Evolutionary conservation across 2,888 invertebrate genomes (phyloP).

Genomic region (Noctua janthe): DNA sequence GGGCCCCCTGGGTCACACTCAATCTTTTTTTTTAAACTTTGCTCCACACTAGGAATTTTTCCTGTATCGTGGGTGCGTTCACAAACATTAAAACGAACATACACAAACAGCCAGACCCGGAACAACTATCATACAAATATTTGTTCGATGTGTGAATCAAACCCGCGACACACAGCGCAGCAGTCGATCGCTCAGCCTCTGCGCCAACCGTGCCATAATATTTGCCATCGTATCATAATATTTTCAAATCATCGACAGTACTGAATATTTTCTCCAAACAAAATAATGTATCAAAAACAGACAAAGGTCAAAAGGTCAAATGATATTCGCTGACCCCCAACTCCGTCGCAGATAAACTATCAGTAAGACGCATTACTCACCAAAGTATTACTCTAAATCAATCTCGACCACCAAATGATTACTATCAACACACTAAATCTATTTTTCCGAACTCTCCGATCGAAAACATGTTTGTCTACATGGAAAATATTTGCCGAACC

Average conservation of each 20-base stretch:
- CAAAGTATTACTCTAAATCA: conserved; percentile 62
- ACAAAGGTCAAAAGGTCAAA: conserved; percentile 16
- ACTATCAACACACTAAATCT: conserved; percentile 64
- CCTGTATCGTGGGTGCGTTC: too few relatives aligned
- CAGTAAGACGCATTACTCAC: conserved; percentile 46
- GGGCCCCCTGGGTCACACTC: neutral
- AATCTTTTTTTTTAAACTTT: too few relatives aligned
- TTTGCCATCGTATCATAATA: too few relatives aligned
- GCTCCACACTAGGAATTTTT: too few relatives aligned
- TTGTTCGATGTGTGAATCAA: too few relatives aligned
- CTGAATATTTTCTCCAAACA: neutral
- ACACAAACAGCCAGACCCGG: too few relatives aligned
- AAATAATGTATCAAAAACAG: conserved; percentile 2
- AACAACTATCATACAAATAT: too few relatives aligned
- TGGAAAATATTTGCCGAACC: conserved; percentile 42
- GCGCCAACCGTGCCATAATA: too few relatives aligned
- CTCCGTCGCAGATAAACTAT: conserved; percentile 39
- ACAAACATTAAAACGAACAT: too few relatives aligned
- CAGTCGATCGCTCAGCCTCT: too few relatives aligned
- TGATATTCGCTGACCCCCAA: conserved; percentile 22
- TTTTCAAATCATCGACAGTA: neutral
- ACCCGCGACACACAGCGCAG: too few relatives aligned
- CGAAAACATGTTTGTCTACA: conserved; percentile 66
- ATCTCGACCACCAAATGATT: conserved; percentile 57
- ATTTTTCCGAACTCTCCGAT: conserved; percentile 51